A percentile compares a stretch with the other conserved stretches of the same genome.
phyloP scores from a whole-genome alignment of 2,113 vertebrate genomes.

The Uropsilus gracilis region DNA sequence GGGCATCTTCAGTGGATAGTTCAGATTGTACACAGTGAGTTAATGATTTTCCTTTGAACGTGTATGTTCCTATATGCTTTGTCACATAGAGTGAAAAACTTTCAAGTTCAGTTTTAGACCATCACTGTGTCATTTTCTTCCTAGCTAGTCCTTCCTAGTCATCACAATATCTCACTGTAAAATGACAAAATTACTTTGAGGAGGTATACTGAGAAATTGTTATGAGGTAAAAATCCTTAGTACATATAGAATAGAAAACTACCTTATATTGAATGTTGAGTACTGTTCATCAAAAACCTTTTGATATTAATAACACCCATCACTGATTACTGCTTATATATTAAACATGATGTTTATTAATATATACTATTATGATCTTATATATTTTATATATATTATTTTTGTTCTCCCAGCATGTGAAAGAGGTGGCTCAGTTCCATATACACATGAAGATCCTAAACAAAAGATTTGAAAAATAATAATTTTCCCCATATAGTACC shows the following conservation, averaged over 20 bases:
- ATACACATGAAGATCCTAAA: background rate
- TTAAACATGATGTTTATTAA: background rate
- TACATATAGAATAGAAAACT: background rate
- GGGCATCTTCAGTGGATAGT: background rate
- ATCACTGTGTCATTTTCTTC: background rate
- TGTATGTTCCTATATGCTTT: background rate
- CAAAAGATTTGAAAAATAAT: background rate
- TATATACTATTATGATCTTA: too few relatives aligned
- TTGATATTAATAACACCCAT: too few relatives aligned
- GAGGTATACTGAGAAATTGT: background rate
- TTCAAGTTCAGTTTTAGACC: constrained; percentile 1
- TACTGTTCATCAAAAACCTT: background rate
- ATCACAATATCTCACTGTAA: background rate
- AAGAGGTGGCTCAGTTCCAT: background rate
- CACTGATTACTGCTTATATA: background rate
- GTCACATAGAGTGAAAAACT: background rate
- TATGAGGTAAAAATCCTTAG: background rate
- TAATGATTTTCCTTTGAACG: background rate
- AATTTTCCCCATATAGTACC: background rate
- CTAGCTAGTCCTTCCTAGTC: too few relatives aligned
- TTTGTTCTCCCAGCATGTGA: background rate
- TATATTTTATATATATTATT: background rate
- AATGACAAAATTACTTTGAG: background rate
- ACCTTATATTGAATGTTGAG: background rate
- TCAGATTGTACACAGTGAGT: background rate